Base-by-base conservation (phyloP, 92 coral and sea anemone species). In the Siderastrea siderea region DNA sequence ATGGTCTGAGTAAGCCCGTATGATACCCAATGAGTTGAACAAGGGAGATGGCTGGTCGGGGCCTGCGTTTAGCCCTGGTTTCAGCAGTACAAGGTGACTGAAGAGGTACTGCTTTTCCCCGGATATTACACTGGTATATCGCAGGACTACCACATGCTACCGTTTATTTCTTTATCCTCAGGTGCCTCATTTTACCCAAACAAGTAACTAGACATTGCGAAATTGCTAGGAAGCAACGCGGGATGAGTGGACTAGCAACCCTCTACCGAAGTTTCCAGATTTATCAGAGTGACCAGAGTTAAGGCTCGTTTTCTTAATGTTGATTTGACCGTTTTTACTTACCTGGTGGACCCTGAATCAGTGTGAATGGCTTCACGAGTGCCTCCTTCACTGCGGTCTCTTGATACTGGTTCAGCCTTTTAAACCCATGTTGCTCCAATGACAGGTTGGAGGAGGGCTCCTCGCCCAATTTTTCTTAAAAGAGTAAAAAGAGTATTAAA, bases 291-390 rank as follows among this genome's bases (percentile, higher is more conserved):
- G 45, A n/a, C 15, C 26, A 3, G n/a, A 3, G 3, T 10, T 61
- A 55, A 71, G 72, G 38, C 38, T 1, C 17, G 7, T 3, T 8
- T 9, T 38, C n/a, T 63, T 15, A 53, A 5, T 1, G 12, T 3
- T 5, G 38, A 26, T 26, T 26, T n/a, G 11, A 7, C 4, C 4
- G 47, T 7, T 15, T 13, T 7, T n/a, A 60, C 82, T 14, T 86
- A 97, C 99, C 99, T 80, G 99, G 99, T 54, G 99, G 99, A 5
- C 99, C 99, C 72, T 97, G 99, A 48, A 97, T 97, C 67, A 97
- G 84, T 0, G 96, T 92, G 16, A 97, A 94, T 70, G 97, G 89
- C 51, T 90, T 72, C 17, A 80, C 51, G 53, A 97, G 94, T 4
- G 99, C 98, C 13, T 84, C 71, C 68, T 55, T 77, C 4, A 97